Percentiles rank a stretch among this genome's conserved stretches.
phyloP scores from a whole-genome alignment of 2,797 vertebrate genomes.

The Rhynchotus rufescens region DNA sequence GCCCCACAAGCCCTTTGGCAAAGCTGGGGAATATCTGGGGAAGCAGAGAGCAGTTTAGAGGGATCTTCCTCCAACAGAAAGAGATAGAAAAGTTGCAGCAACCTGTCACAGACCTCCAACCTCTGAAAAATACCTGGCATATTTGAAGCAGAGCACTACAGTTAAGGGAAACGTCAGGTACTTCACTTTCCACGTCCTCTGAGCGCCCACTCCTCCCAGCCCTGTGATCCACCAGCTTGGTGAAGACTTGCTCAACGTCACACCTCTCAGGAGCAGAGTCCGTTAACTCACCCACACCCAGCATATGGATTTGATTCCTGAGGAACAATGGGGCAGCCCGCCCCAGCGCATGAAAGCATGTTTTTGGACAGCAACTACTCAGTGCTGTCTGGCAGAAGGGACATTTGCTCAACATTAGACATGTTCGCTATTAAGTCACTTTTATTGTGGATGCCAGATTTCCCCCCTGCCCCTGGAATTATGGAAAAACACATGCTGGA shows the following conservation, averaged over 20 bases:
- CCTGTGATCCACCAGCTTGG: neutral
- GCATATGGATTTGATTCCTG: accelerated
- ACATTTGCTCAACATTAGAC: accelerated
- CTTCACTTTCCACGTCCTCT: neutral
- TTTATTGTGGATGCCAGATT: neutral
- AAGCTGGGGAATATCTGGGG: accelerated
- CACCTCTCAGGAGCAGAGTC: neutral
- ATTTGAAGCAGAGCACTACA: neutral
- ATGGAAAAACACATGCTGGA: neutral
- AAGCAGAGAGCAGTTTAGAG: neutral
- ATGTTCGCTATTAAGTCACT: neutral
- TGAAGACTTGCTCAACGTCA: neutral
- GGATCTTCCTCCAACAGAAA: neutral
- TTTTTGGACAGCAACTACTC: neutral
- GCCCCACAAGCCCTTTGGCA: accelerated
- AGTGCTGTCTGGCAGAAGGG: neutral
- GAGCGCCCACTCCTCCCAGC: neutral
- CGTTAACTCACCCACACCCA: neutral
- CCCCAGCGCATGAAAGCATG: neutral
- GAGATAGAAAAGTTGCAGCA: neutral
- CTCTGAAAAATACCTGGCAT: accelerated
- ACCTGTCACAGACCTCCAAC: accelerated
- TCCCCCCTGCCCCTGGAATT: neutral
- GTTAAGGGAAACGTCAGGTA: neutral
- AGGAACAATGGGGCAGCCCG: neutral